Evolutionary conservation across 2,797 vertebrate species (phyloP).

Genomic region (Nyctibius grandis): DNA sequence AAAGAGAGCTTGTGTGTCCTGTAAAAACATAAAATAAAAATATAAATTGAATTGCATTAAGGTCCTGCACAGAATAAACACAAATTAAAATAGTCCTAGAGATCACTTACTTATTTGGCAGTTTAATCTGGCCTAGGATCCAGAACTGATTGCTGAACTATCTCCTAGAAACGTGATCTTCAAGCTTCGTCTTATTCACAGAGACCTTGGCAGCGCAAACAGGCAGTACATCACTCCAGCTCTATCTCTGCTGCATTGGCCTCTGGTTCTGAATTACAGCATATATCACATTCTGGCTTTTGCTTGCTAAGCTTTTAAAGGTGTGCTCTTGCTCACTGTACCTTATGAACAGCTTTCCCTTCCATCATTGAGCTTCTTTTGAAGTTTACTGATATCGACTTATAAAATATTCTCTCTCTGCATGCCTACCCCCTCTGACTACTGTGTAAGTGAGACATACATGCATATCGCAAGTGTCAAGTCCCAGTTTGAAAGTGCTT

Average conservation of each 20-base stretch:
- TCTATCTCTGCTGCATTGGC: constrained; percentile 45
- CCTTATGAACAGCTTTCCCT: constrained; percentile 39
- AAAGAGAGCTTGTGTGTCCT: background rate
- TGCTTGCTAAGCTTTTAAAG: constrained; percentile 63
- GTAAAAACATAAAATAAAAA: background rate
- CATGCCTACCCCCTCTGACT: constrained; percentile 21
- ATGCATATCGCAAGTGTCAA: constrained; percentile 39
- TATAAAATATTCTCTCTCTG: constrained; percentile 66
- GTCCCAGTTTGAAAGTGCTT: constrained; percentile 29
- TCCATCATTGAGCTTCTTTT: constrained; percentile 57
- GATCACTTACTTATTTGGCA: constrained; percentile 40
- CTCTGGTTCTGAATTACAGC: constrained; percentile 63
- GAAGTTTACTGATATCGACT: constrained; percentile 62
- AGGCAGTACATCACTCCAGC: constrained; percentile 58
- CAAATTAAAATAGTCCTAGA: constrained; percentile 36
- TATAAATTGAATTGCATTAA: background rate
- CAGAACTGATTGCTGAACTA: constrained; percentile 48
- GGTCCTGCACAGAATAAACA: background rate
- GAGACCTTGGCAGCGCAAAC: constrained; percentile 56
- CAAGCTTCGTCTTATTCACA: constrained; percentile 48
- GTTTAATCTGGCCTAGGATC: constrained; percentile 47
- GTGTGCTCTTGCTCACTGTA: constrained; percentile 63
- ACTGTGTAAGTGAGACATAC: constrained; percentile 51
- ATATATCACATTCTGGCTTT: constrained; percentile 54
- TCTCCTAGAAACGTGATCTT: constrained; percentile 46